Conservation (phyloP, 2,797 vertebrate species). For the Buphagus erythrorhynchus region DNA sequence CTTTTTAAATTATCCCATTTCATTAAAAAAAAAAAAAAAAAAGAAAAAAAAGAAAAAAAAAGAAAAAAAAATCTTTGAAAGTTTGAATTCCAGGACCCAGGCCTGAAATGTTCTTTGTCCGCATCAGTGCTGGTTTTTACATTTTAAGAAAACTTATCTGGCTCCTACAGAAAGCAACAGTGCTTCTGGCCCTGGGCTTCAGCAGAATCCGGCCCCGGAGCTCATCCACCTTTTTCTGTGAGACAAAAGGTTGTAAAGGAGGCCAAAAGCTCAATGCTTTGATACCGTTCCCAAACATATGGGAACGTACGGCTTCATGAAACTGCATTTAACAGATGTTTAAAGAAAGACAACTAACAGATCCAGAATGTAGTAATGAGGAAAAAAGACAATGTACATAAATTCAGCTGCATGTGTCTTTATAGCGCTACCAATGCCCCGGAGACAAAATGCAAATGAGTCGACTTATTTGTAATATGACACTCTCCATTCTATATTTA, state of each 20-base stretch:
- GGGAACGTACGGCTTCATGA: conserved; percentile 74
- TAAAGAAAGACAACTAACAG: conserved; percentile 79
- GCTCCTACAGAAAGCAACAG: neutral
- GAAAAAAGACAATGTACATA: conserved; percentile 71
- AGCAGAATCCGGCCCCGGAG: neutral
- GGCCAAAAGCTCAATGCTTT: conserved; percentile 68
- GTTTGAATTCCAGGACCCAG: accelerated
- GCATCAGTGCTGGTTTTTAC: neutral
- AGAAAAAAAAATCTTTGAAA: neutral
- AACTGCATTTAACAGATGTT: conserved; percentile 83
- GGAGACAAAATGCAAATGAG: conserved; percentile 72
- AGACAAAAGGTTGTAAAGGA: conserved; percentile 72
- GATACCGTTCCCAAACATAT: conserved; percentile 81
- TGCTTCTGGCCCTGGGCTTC: neutral
- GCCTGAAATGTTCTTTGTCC: neutral
- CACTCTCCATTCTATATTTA: conserved; percentile 67
- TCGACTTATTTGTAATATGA: conserved; percentile 68
- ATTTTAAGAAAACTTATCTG: neutral
- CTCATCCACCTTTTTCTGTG: conserved; percentile 56
- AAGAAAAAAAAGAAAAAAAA: no score
- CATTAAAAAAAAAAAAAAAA: neutral
- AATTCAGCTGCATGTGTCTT: conserved; percentile 63
- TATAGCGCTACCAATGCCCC: conserved; percentile 44
- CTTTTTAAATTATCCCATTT: neutral
- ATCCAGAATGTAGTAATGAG: conserved; percentile 73